Base-by-base conservation (phyloP, 1,140 invertebrate genomes). In the Gonatopus flavifemur region DNA sequence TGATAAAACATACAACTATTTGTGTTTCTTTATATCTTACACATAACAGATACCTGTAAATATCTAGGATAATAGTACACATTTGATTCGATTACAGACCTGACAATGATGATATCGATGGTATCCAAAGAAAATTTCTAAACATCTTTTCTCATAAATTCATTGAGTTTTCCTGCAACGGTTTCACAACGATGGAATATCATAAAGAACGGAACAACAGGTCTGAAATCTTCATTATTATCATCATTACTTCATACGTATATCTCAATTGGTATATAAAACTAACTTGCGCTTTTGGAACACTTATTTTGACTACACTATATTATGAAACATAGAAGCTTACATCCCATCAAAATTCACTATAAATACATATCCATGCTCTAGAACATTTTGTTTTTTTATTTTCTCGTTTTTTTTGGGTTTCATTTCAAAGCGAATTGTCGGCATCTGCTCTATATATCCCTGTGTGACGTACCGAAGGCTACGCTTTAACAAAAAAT, bases 311-410 rank as follows among this genome's bases (percentile, higher is more conserved):
- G 60, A 57, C 57, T 37, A 48, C 22, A 48, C 57, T 62, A 60
- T 53, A 60, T n/a, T n/a, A n/a, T n/a, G n/a, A 52, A 62, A 57
- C 47, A 57, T 53, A 62, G 45, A 62, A 60, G 59, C 59, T 60
- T 56, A 36, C 56, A 62, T 44, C 41, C 39, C 49, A 25, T 30
- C 25, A 31, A 54, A 19, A 54, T 31, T 33, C 36, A 28, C 42
- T 57, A 53, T 39, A 40, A 28, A n/a, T n/a, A 33, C 33, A 37
- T 44, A 13, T 35, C 18, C 39, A 25, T n/a, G 30, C 20, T 49
- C 30, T 33, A 13, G n/a, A n/a, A 13, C 13, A 33, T 33, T 33
- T 6, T 33, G 15, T 7, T n/a, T n/a, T n/a, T n/a, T n/a, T n/a
- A n/a, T n/a, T n/a, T n/a, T n/a, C n/a, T n/a, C n/a, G n/a, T n/a